Evolutionary conservation across 2,888 invertebrate species (phyloP), one percentile per base, ranked within the genome.

Genomic region (Antheraea assamensis): DNA sequence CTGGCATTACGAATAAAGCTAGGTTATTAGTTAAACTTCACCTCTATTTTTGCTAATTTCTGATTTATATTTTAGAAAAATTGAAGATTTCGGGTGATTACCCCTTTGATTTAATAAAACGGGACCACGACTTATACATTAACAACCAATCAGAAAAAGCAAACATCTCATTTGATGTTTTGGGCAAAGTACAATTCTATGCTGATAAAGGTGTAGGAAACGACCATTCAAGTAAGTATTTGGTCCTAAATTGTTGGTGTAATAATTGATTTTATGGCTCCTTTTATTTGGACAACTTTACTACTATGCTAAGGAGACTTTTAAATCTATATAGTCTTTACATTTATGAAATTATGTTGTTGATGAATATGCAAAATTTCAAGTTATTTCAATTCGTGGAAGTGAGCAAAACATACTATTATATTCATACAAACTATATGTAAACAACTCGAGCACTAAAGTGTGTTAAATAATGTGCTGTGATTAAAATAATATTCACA

Each of bases 221-320:
- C 0, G 73, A 78, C 52, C 87, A 89, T 71, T 78, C 83, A 31
- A 87, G 89, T 89, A 79, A 87, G 89, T 87, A 42, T 42, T 42
- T 42, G 42, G 42, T 42, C 13, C 10, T 42, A 0, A 42, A 13
- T 42, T 42, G 10, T 42, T 42, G 0, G 13, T 2, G 42, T 42
- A 42, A 42, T 13, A 42, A 42, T 42, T 2, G 13, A 42, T 13
- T 42, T 42, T 2, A 42, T 42, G 42, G 42, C 42, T 42, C 42
- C 13, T 8, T 42, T 13, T 42, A 42, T 13, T 42, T 10, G 13
- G 42, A 10, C 42, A 42, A 42, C 42, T 7, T 42, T 42, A 42
- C 13, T 42, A 13, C 13, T 13, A 42, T 42, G 7, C 42, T 2
- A 13, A 42, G 2, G 42, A 42, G 13, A 42, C 7, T 13, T 13